A percentile compares a stretch with the other conserved stretches of the same genome.
These are phyloP conservation scores for Vidua chalybeata DNA, from an alignment of 2,113 vertebrate genomes.

Conservation along the genomic window DNA sequence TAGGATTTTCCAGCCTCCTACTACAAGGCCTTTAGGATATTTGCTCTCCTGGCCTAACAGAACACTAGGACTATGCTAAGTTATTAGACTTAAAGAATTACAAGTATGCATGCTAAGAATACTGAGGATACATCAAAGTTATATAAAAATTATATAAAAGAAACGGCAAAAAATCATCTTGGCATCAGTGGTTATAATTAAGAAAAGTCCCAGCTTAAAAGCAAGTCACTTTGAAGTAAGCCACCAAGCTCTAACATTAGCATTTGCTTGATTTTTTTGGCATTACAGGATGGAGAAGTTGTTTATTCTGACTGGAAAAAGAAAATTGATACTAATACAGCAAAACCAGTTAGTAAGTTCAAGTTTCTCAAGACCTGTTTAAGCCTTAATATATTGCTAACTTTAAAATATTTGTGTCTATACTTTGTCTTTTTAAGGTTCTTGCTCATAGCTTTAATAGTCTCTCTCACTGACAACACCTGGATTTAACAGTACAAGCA, in stretches of 20 bases:
- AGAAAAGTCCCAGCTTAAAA: not conserved
- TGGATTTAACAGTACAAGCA: not conserved
- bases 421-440: not conserved
- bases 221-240: not conserved
- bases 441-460: not conserved
- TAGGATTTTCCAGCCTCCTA: not conserved
- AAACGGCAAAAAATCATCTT: not conserved
- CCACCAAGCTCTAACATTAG: not conserved
- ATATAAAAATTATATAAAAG: not conserved
- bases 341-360: slow-evolving; percentile 77
- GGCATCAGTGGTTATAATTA: not conserved
- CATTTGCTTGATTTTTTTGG: slow-evolving; percentile 23
- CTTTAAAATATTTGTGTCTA: not conserved
- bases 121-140: not conserved
- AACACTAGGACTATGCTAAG: not conserved
- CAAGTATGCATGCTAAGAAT: not conserved
- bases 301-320: slow-evolving; percentile 84
- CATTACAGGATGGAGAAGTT: slow-evolving; percentile 82
- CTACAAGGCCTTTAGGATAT: not conserved
- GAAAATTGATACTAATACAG: slow-evolving; percentile 71
- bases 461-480: not conserved
- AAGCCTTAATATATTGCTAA: not conserved
- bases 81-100: not conserved
- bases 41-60: not conserved
- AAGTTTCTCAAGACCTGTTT: not conserved